Evolutionary conservation across 2,113 vertebrate species (phyloP), one percentile per base, ranked within the genome.

Genomic region (Oenanthe oenanthe): DNA sequence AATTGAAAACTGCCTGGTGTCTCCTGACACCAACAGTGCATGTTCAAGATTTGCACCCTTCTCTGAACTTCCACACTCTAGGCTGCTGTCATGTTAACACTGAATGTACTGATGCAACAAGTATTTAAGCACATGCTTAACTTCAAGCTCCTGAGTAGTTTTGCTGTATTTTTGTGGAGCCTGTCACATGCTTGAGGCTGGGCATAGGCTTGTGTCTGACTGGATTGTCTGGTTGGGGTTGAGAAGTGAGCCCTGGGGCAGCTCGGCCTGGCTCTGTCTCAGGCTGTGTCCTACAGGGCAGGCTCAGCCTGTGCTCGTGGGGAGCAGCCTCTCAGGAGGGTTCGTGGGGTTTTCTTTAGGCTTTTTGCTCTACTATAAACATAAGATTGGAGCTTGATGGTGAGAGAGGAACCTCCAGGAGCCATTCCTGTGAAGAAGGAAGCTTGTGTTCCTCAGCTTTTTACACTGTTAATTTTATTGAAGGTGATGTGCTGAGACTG

Each of bases 401-500:
- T 56, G 80, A 63, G 70, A 78, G 57, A 79, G 72, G 79, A 78
- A 34, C 48, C 56, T 80, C 15, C 36, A 40, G 54, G 83, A 76
- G 54, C 73, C 29, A 8, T 65, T 89, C 45, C 89, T 83, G 58
- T 34, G 89, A 70, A 74, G 88, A 79, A 80, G 48, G 66, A 61
- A 81, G 75, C 54, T 83, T 45, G 43, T 67, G 73, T 87, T 92
- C 88, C 70, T 92, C 43, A 12, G 88, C 62, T 76, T 91, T 88
- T 85, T 84, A 88, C 78, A 67, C 26, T 85, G 92, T 93, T 96
- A n/a, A 89, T 68, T 95, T 94, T 84, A 95, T 92, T 90, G 92
- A 96, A 97, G 81, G 82, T 96, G 96, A 97, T 86, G 95, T 93
- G 94, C 85, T 95, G 92, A 96, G 90, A 75, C 92, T 97, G 94